Base-by-base conservation (phyloP, 2,113 vertebrate genomes). In the Galeopterus variegatus region DNA sequence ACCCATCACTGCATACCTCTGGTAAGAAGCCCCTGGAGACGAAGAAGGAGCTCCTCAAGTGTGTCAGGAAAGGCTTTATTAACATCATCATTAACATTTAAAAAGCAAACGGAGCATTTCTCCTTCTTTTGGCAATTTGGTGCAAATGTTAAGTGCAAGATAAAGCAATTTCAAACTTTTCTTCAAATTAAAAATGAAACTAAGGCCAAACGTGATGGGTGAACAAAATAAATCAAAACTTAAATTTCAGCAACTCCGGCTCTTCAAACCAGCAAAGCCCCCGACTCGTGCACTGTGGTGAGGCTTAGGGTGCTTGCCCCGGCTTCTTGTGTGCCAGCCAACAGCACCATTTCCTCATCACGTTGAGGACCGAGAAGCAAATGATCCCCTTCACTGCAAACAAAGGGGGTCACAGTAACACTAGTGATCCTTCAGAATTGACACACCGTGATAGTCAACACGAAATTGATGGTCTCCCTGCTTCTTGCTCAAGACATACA, bases 221-320 rank as follows among this genome's bases (percentile, higher is more conserved):
- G 98, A 98, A 99, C 98, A 95, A 98, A 99, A 99, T 7, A 98
- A 99, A 99, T 98, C 98, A 98, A 97, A 98, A 99, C 98, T 98
- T 98, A 98, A 99, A 98, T 98, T 98, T 99, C 98, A 98, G 99
- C 93, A 98, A 99, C 98, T 99, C 98, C 99, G 88, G 98, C 98
- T 99, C 99, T 99, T 99, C 99, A 77, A 93, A 98, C 97, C 98
- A 99, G 98, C 98, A 98, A 98, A 98, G 98, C 98, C 98, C 98
- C 98, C 84, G 98, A 97, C 93, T 98, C 96, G 98, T 91, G 96
- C 98, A 98, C 95, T 95, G 98, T 98, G 98, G 95, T 96, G 98
- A 98, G 98, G 96, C 56, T 95, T 98, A 98, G 97, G 98, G 98
- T 97, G 98, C 97, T 98, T 96, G 96, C 98, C 97, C 98, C 98